A percentile compares a stretch with the other conserved stretches of the same genome.
Evolutionary conservation across 2,797 vertebrate genomes (phyloP).

Genomic region (Alectoris magna): DNA sequence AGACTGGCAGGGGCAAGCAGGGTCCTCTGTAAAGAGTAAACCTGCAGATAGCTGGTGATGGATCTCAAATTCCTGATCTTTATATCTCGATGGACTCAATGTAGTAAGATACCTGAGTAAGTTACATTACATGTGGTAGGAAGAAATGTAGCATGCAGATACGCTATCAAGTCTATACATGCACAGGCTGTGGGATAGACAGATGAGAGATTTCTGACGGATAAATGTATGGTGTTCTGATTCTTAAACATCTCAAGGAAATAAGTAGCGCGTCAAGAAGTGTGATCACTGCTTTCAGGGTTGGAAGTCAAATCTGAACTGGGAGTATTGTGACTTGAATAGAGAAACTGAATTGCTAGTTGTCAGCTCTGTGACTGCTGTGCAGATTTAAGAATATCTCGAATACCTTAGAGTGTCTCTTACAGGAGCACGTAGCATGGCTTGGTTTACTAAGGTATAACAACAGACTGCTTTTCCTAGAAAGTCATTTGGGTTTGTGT

Average conservation of each 20-base stretch:
- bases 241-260: not conserved
- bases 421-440: not conserved
- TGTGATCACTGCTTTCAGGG: not conserved
- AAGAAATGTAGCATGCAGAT: not conserved
- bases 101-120: not conserved
- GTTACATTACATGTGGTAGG: not conserved
- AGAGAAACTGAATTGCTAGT: not conserved
- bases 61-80: not conserved
- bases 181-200: not conserved
- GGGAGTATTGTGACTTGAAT: not conserved
- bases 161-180: not conserved
- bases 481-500: not conserved
- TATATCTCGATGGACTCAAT: not conserved
- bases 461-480: not conserved
- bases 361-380: not conserved
- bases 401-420: not conserved
- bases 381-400: not conserved
- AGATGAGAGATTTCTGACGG: not conserved
- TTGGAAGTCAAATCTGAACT: not conserved
- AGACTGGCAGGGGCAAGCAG: not conserved
- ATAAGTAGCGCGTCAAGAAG: not conserved
- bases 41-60: not conserved
- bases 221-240: not conserved
- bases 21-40: not conserved
- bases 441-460: not conserved